Percentiles rank a stretch among this genome's conserved stretches.
phyloP scores from a whole-genome alignment of 2,888 invertebrate species.

The Chalcosyrphus nemorum region DNA sequence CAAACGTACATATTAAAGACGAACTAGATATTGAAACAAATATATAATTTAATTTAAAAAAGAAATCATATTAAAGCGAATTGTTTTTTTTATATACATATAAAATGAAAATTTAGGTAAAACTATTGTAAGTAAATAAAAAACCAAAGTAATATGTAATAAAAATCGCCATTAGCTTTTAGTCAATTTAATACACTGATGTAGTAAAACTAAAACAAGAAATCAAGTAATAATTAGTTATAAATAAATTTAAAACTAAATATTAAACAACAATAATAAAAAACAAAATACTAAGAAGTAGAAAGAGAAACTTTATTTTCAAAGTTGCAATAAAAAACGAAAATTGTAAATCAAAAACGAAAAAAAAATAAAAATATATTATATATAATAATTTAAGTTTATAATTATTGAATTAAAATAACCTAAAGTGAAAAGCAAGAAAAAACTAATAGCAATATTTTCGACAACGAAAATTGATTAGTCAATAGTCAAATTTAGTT shows the following conservation, averaged over 20 bases:
- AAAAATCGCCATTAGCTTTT: conserved; percentile 73
- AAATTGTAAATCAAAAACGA: conserved; percentile 61
- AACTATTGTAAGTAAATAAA: conserved; percentile 49
- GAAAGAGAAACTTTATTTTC: conserved; percentile 70
- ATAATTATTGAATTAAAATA: conserved; percentile 20
- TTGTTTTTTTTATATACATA: conserved; percentile 67
- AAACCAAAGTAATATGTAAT: conserved; percentile 47
- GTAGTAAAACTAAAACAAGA: conserved; percentile 50
- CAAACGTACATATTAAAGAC: conserved; percentile 64
- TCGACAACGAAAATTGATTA: conserved; percentile 70
- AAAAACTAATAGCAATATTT: conserved; percentile 71
- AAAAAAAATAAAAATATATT: no score
- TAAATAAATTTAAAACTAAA: conserved; percentile 43
- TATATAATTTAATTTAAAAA: conserved; percentile 22
- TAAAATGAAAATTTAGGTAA: conserved; percentile 61
- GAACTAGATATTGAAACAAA: conserved; percentile 65
- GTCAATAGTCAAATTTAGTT: conserved; percentile 48
- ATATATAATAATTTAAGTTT: conserved; percentile 36
- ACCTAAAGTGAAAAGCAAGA: conserved; percentile 26
- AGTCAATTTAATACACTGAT: conserved; percentile 70
- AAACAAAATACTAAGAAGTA: conserved; percentile 29
- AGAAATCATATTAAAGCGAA: conserved; percentile 56
- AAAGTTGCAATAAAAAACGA: conserved; percentile 64
- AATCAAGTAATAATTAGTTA: conserved; percentile 38
- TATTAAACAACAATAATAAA: conserved; percentile 12